Percentiles rank a stretch among this genome's conserved stretches.
These are phyloP conservation scores for Thunnus thynnus DNA, from an alignment of 2,113 vertebrate genomes.

Conservation along the genomic window DNA sequence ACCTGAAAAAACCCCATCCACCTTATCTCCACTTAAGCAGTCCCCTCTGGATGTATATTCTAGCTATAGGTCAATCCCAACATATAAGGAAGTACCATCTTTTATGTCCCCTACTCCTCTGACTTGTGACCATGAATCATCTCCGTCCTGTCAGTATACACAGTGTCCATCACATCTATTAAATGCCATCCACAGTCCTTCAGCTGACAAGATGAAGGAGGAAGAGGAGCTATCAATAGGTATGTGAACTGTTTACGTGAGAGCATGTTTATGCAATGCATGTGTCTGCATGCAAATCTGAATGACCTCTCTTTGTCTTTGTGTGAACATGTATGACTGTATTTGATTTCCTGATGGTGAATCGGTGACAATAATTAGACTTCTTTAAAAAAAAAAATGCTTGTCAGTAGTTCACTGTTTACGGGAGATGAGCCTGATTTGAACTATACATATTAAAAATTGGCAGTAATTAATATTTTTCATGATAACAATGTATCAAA, in stretches of 20 bases:
- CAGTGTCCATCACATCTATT: background rate
- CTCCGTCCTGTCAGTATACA: conserved; percentile 16
- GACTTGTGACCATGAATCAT: conserved; percentile 14
- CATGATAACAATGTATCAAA: no score
- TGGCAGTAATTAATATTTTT: no score
- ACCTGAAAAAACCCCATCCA: background rate
- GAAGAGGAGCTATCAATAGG: conserved; percentile 34
- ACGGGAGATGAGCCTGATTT: no score
- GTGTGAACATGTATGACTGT: background rate
- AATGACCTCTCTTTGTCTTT: background rate
- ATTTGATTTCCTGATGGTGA: no score
- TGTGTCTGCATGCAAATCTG: no score
- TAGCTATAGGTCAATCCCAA: conserved; percentile 14
- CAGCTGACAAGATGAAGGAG: conserved; percentile 17
- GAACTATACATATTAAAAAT: no score
- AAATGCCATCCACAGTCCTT: conserved; percentile 6
- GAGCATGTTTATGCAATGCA: no score
- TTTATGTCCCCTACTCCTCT: background rate
- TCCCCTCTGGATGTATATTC: background rate
- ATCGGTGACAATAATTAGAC: no score
- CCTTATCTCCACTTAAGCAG: background rate
- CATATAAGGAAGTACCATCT: conserved; percentile 2
- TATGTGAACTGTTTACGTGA: conserved; percentile 34
- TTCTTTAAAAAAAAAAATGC: no score
- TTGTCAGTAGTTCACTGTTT: no score